Evolutionary conservation across 2,113 vertebrate species (phyloP), one percentile per base, ranked within the genome.

Genomic region (Balaeniceps rex): DNA sequence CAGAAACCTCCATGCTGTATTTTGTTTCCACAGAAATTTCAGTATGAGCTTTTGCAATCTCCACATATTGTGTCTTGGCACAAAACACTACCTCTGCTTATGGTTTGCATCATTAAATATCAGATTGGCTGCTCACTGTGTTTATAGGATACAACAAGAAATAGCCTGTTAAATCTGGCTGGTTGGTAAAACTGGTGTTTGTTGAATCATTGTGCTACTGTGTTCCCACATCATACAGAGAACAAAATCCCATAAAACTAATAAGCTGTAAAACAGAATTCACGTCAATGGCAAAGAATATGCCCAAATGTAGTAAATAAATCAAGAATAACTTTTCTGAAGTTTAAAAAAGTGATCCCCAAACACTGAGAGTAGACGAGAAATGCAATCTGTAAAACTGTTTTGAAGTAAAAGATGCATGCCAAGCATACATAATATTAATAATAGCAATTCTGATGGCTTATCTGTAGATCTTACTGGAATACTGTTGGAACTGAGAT

Each of bases 141-240:
- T 97, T 97, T 96, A 80, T 96, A 81, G 94, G 71, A 83, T 96
- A 88, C 87, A 97, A 94, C 96, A 97, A 96, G 95, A 97, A 97
- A 96, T 95, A 95, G 95, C 95, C 95, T 97, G 97, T 96, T 97
- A 90, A 66, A 87, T 97, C 91, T 96, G 94, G 88, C 95, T 96
- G 93, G 66, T 93, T 95, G 89, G 89, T 97, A 93, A 68, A 97
- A 92, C 82, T 80, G 91, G 60, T 93, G 88, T 66, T 84, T 51
- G 81, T 88, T 94, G 87, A 96, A 95, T 95, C 91, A 90, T 88
- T 94, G 71, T 1, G 7, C 93, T 96, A 51, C 90, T 83, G 78
- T 93, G 79, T 96, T 97, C 90, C 87, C 93, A 93, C 87, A 95
- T 95, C 3, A 7, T 58, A 85, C 52, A 83, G 83, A 87, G 86